Base-by-base conservation (phyloP, 2,113 vertebrate species). In the Chitala chitala region DNA sequence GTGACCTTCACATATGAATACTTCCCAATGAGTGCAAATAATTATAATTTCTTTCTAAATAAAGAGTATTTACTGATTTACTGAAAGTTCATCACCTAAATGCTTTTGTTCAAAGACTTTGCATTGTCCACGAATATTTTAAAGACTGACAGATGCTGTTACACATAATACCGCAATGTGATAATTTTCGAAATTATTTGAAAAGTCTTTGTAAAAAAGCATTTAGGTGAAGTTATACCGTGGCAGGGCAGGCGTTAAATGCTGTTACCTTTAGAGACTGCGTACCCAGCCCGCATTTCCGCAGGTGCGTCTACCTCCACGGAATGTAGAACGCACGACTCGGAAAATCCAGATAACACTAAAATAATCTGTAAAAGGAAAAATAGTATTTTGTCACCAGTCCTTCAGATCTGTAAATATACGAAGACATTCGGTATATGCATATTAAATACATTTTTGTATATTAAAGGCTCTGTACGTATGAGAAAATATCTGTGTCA, bases 301-400 rank as follows among this genome's bases (percentile, higher is more conserved):
- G 73, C 71, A 20, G 83, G 83, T 40, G 82, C 80, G 5, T 68
- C 33, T 5, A 51, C 79, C 29, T 74, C 63, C 46, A 84, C 75
- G 71, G 79, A 63, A 50, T 69, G 72, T 29, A 73, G 76, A 55
- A 80, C 56, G 76, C 83, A 86, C 8, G 70, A 76, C 51, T 81
- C 75, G 7, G 53, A 73, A 22, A 38, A 76, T 29, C 69, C 61
- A 72, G 59, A 61, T 24, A 78, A 17, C 31, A 80, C 31, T 83
- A n/a, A n/a, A n/a, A n/a, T n/a, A n/a, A n/a, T 84, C 54, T 40
- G 22, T 46, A 54, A 75, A 6, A 51, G 48, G 74, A 36, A 42
- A 5, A 69, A 69, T 59, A 13, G 40, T n/a, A n/a, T n/a, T n/a
- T n/a, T n/a, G n/a, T 33, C 13, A 12, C 22, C 2, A 59, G 33